Evolutionary conservation across 2,888 invertebrate genomes (phyloP).

Genomic region (Cephonodes hylas): DNA sequence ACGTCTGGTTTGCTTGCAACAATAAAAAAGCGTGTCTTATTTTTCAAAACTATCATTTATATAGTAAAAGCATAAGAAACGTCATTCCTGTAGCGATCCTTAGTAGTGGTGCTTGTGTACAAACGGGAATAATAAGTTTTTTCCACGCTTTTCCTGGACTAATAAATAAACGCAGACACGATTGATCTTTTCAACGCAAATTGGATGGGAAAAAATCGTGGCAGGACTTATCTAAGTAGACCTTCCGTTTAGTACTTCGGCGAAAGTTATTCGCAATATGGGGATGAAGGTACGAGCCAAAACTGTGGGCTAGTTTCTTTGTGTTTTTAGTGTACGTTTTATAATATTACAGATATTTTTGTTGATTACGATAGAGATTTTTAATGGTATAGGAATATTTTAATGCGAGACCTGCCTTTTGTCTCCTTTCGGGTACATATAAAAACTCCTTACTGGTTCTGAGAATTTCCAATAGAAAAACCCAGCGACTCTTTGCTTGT

Average conservation of each 20-base stretch:
- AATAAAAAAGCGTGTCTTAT: too few relatives aligned
- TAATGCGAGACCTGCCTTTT: too few relatives aligned
- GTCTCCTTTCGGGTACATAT: too few relatives aligned
- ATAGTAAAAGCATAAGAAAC: neutral
- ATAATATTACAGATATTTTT: neutral
- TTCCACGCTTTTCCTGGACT: slow-evolving; percentile 25
- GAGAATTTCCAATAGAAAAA: too few relatives aligned
- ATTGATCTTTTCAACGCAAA: slow-evolving; percentile 31
- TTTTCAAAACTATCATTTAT: too few relatives aligned
- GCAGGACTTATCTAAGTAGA: slow-evolving; percentile 13
- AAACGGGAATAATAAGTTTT: slow-evolving; percentile 29
- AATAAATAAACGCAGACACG: slow-evolving; percentile 31
- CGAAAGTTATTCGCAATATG: neutral
- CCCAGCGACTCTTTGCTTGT: too few relatives aligned
- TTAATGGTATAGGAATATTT: too few relatives aligned
- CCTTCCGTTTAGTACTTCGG: neutral
- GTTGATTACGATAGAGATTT: too few relatives aligned
- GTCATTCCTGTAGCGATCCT: neutral
- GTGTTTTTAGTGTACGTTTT: neutral
- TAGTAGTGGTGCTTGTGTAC: slow-evolving; percentile 19
- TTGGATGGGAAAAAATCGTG: slow-evolving; percentile 21
- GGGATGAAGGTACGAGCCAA: neutral
- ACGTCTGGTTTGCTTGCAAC: too few relatives aligned
- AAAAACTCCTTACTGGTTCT: too few relatives aligned
- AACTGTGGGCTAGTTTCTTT: neutral